These are phyloP conservation scores for Lasioglossum morio DNA, from an alignment of 2,888 invertebrate species.

Conservation along the genomic window DNA sequence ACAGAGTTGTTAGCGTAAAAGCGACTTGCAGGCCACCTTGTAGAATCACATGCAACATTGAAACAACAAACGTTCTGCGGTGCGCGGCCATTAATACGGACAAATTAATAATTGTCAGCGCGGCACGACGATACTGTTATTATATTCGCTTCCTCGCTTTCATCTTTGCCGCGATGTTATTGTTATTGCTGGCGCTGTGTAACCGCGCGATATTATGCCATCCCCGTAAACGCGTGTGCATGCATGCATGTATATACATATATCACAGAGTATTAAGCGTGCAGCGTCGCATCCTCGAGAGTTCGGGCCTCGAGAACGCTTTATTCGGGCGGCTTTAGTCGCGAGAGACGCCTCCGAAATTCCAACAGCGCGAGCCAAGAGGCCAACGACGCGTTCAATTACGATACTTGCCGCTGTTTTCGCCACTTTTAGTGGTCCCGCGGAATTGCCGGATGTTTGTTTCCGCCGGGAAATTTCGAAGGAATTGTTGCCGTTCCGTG, in stretches of 20 bases:
- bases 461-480: neutral
- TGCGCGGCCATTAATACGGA: constrained; percentile 12
- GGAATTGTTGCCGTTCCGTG: neutral
- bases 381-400: neutral
- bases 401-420: constrained; percentile 13
- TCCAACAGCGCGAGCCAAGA: neutral
- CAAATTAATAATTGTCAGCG: constrained; percentile 40
- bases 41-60: neutral
- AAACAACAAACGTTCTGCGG: neutral
- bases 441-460: neutral
- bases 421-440: neutral
- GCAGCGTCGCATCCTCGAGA: constrained; percentile 3
- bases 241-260: constrained; percentile 4
- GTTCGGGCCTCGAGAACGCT: constrained; percentile 18
- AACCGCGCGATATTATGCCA: constrained; percentile 45
- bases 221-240: constrained; percentile 19
- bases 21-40: neutral
- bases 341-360: constrained; percentile 17
- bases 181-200: constrained; percentile 39
- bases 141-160: constrained; percentile 27
- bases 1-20: neutral
- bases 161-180: constrained; percentile 42
- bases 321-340: neutral
- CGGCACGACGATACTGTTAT: constrained; percentile 27
- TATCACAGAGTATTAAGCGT: constrained; percentile 38